Evolutionary conservation across 1,140 invertebrate species (phyloP).

Genomic region (Nymphalis io): DNA sequence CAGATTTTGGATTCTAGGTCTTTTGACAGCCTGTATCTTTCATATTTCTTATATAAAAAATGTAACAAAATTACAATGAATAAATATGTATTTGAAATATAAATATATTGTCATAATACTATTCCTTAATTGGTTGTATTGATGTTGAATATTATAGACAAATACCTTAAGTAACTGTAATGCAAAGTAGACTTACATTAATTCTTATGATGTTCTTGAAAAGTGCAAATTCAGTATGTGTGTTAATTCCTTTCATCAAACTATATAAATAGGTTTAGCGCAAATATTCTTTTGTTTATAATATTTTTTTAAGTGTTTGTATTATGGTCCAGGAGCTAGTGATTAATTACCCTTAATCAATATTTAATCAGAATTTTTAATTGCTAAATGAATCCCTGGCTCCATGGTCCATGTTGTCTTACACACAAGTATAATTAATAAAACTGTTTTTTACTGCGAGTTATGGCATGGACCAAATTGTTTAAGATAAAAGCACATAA

Average conservation of each 20-base stretch:
- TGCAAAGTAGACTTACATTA: not conserved
- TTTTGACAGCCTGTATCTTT: conserved; percentile 62
- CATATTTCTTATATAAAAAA: conserved; percentile 40
- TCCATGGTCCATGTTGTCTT: no score
- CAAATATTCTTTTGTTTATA: not conserved
- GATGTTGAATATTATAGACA: conserved; percentile 22
- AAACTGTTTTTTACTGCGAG: not conserved
- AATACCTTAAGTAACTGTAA: conserved; percentile 11
- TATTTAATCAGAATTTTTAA: not conserved
- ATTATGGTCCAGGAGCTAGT: not conserved
- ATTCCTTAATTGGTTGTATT: conserved; percentile 48
- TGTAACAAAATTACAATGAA: conserved; percentile 27
- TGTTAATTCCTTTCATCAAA: not conserved
- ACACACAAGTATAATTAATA: no score
- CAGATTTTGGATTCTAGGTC: conserved; percentile 65
- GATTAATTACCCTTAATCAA: not conserved
- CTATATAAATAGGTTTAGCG: not conserved
- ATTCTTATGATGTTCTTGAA: not conserved
- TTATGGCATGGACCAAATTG: not conserved
- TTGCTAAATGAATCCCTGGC: no score
- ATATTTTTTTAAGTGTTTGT: conserved; percentile 5
- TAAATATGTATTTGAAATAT: conserved; percentile 22
- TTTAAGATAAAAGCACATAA: not conserved
- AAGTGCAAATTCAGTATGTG: not conserved
- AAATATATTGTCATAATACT: conserved; percentile 27